Percentiles rank a stretch among this genome's conserved stretches.
Evolutionary conservation across 2,113 vertebrate species (phyloP).

Genomic region (Loxodonta africana): DNA sequence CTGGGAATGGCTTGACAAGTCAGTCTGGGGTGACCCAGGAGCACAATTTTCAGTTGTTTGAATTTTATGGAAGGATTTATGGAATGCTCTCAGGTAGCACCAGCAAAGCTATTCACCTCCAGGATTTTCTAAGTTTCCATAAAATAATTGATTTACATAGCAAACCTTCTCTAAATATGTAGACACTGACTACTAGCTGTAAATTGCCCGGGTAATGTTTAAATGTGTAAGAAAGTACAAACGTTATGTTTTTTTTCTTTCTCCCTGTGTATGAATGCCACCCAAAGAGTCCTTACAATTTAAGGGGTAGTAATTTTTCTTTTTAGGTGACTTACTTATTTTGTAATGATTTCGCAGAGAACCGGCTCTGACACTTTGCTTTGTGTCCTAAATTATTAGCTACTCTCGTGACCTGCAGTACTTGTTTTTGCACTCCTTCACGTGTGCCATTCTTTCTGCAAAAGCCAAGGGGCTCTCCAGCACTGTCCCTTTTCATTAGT

Average conservation of each 20-base stretch:
- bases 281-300: neutral
- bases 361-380: conserved; percentile 1
- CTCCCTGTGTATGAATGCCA: neutral
- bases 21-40: neutral
- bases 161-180: neutral
- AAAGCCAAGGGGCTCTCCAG: conserved; percentile 69
- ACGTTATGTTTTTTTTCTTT: neutral
- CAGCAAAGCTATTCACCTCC: neutral
- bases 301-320: neutral
- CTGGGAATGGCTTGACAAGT: neutral
- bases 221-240: neutral
- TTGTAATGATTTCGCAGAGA: conserved; percentile 35
- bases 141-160: conserved; percentile 40
- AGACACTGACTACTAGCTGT: neutral
- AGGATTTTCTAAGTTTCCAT: conserved; percentile 24
- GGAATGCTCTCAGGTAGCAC: neutral
- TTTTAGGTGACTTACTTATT: conserved; percentile 10
- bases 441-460: conserved; percentile 63
- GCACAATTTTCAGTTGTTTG: neutral
- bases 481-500: conserved; percentile 80
- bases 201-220: neutral
- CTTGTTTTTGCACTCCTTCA: conserved; percentile 66
- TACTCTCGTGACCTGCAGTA: neutral
- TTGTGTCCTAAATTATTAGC: conserved; percentile 30
- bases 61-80: neutral